Percentiles rank a stretch among this genome's conserved stretches.
Conservation (phyloP, 2,113 vertebrate species). For the Festucalex cinctus region DNA sequence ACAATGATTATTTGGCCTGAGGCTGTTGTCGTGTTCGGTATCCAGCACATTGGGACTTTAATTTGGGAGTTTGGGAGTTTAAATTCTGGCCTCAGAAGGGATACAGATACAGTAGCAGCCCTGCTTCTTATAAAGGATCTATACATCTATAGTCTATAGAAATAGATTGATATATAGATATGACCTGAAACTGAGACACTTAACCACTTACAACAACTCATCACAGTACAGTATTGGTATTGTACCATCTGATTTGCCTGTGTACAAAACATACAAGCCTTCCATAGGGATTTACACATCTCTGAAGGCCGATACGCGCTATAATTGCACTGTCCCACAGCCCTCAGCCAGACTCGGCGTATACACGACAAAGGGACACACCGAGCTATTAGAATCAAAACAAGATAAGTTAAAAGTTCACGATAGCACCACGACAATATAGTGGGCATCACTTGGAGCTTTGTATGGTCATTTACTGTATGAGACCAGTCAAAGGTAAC, state of each 20-base stretch:
- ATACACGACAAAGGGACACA: not conserved
- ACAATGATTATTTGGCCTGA: conserved; percentile 34
- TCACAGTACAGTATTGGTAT: conserved; percentile 8
- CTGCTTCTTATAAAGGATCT: not conserved
- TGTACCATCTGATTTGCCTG: conserved; percentile 22
- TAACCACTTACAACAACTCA: conserved; percentile 4
- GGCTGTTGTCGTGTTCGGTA: conserved; percentile 28
- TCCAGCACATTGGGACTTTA: conserved; percentile 13
- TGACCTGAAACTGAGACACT: conserved; percentile 13
- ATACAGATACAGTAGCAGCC: not conserved
- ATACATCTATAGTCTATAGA: not conserved
- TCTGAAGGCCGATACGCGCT: conserved; percentile 7
- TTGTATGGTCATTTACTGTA: not conserved
- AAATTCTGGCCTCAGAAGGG: not conserved
- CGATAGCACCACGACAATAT: not conserved
- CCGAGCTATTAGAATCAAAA: not conserved
- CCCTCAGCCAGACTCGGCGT: not conserved
- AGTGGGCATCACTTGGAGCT: not conserved
- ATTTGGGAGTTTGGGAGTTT: no score
- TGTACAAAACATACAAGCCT: conserved; percentile 1
- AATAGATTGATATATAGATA: conserved; percentile 1
- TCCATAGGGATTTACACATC: conserved; percentile 18
- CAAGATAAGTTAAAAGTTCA: not conserved
- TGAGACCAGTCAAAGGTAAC: no score
- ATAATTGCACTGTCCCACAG: conserved; percentile 2